Base-by-base conservation (phyloP, 92 coral and sea anemone genomes). In the Muricea muricata region DNA sequence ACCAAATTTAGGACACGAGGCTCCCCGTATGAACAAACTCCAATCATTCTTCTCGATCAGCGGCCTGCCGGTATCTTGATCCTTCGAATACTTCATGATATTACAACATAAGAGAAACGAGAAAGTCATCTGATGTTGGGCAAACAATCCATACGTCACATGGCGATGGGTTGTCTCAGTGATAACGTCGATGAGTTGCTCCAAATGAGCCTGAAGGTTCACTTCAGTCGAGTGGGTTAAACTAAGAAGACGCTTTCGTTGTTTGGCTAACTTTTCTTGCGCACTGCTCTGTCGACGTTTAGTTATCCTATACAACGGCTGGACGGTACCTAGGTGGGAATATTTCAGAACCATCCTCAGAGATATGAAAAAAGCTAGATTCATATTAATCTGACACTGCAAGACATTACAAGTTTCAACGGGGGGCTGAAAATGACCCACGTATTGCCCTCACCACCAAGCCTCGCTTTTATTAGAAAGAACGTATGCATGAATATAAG, bases 121-220 rank as follows among this genome's bases (percentile, higher is more conserved):
- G 61, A 95, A 95, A 39, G 97, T 91, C 34, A 89, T 88, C 55
- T 90, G 89, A 81, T 95, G 98, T 15, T 93, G 92, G 6, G 98
- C 95, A 46, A 93, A 93, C 11, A 95, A 75, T 47, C 95, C 97
- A 83, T 93, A 91, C 29, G 97, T 89, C 37, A 95, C 97, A 25
- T 90, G 94, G 12, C 98, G 94, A 74, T 95, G 93, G 25, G 91
- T 97, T 41, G 85, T 93, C 67, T 95, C 98, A 1, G 98, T 95
- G 24, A 93, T 83, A 9, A 91, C 79, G 73, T 91, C 92, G 33
- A 93, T 94, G 20, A 95, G 86, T 56, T 89, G 94, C 83, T 88
- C 78, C 1, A 95, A 92, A 73, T 95, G 94, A 87, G 90, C 94
- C 20, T 93, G 87, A 52, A 95, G 73, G 32, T 77, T 87, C 31